These are phyloP conservation scores for Lampris incognitus DNA, from an alignment of 2,113 vertebrate species.

Conservation along the genomic window DNA sequence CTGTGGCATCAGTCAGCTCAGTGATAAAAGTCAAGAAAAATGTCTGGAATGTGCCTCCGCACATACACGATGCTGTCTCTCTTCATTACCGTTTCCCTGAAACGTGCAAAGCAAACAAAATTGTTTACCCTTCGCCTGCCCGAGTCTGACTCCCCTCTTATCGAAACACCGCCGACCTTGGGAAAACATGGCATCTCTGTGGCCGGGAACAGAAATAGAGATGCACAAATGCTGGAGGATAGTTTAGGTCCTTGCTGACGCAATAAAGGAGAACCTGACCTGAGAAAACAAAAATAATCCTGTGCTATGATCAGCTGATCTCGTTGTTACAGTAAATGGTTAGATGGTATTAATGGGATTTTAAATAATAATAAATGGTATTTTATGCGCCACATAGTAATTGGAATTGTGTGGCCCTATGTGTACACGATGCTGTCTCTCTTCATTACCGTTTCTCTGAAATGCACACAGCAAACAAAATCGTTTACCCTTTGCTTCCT, in stretches of 20 bases:
- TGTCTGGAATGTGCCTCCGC: constrained; percentile 19
- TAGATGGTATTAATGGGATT: too few species aligned
- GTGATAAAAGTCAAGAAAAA: background rate
- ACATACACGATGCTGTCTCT: background rate
- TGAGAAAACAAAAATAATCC: too few species aligned
- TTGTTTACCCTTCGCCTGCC: constrained; percentile 3
- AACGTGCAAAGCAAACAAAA: constrained; percentile 22
- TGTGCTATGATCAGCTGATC: too few species aligned
- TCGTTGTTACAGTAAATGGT: too few species aligned
- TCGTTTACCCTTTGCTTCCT: constrained; percentile 4
- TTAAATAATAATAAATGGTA: too few species aligned
- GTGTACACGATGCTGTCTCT: background rate
- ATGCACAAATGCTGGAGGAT: too few species aligned
- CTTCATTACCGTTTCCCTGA: background rate
- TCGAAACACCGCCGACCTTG: constrained; percentile 30
- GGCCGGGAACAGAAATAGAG: too few species aligned
- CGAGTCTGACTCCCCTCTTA: constrained; percentile 40
- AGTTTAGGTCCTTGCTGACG: too few species aligned
- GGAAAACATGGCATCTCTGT: constrained; percentile 1
- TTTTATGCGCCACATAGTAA: too few species aligned
- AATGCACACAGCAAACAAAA: constrained; percentile 22
- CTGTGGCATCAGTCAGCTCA: constrained; percentile 8
- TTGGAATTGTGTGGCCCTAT: constrained; percentile 2
- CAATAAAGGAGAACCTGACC: too few species aligned
- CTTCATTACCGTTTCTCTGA: background rate